Base-by-base conservation (phyloP, 2,113 vertebrate species). In the Solea solea region DNA sequence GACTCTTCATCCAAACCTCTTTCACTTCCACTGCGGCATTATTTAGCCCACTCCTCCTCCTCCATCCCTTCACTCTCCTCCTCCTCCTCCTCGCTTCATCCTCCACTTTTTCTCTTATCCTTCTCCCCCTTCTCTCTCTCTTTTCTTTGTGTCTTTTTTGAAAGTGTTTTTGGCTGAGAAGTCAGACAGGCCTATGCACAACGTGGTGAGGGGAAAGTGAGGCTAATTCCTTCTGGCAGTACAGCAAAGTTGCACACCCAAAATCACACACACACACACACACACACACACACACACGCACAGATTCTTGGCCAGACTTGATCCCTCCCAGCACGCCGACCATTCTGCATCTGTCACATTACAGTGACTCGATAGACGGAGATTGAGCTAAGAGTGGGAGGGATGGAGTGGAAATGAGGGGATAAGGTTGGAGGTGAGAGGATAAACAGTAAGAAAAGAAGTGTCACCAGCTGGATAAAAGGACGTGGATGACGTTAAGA, bases 201-300 rank as follows among this genome's bases (percentile, higher is more conserved):
- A 74, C 56, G 65, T 25, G 39, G 52, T 45, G 53, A 57, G 54
- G 56, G 9, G 51, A 75, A 83, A 73, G 27, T 34, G 51, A 71
- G 72, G 41, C 66, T 81, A 78, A 90, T 86, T 88, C 69, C 60
- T 27, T 54, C 56, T 83, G 86, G 77, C 78, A 77, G 64, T 66
- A 13, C 74, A 14, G 53, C 45, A 9, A 34, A 41, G 64, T 76
- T 65, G 50, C 81, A 74, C 45, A 3, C 52, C 54, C 56, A 44
- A 58, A 73, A 64, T 8, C 13, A 39, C n/a, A 39, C 16, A 57
- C 75, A 46, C 54, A 56, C 58, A 60, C 54, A 64, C 55, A 74
- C 50, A 58, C 64, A 62, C 13, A 39, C n/a, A 39, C 16, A 57
- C 75, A 78, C 56, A 55, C 55, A 58, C 71, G 40, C 21, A 64